Evolutionary conservation across 2,113 vertebrate genomes (phyloP), one percentile per base, ranked within the genome.

Genomic region (Paraplagusia blochii): DNA sequence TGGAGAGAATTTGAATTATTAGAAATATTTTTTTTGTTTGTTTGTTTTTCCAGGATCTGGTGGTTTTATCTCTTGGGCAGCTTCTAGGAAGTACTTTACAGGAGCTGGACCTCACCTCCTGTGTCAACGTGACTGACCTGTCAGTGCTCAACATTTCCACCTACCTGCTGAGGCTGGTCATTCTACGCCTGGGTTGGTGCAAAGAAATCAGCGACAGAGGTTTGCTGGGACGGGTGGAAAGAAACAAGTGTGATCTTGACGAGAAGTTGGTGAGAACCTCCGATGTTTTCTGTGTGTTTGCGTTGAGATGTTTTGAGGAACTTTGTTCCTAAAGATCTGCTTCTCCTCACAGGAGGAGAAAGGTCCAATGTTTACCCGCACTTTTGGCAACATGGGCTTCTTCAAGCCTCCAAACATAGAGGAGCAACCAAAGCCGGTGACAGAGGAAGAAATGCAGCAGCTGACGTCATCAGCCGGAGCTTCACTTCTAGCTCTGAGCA

Each of bases 201-300:
- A 92, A 90, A 50, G 84, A 93, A 59, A 85, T 94, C 54, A 83
- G 74, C 0, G 93, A 95, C 66, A 91, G 90, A 90, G 93, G 93
- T 4, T 83, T 94, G 64, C 83, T 93, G 54, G 93, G 92, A 1
- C 79, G 91, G 50, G 71, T 67, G 74, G 76, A 91, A 40, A 68
- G 50, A 2, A 53, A 73, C 51, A 63, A 72, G 13, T 57, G 67
- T 12, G 69, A 86, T 1, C 56, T 56, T 0, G 58, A 64, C 9
- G 49, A 64, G 11, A 70, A 87, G 38, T 68, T 7, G 84, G 89
- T 91, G 65, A 85, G 82, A 58, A 16, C 8, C 19, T 2, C 17
- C 9, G 11, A 59, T 17, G 3, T 5, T 9, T 12, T 10, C 15
- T 33, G 36, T 50, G 10, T 12, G 38, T 13, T 11, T 39, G 2